Evolutionary conservation across 2,113 vertebrate species (phyloP), one percentile per base, ranked within the genome.

Genomic region (Etheostoma spectabile): DNA sequence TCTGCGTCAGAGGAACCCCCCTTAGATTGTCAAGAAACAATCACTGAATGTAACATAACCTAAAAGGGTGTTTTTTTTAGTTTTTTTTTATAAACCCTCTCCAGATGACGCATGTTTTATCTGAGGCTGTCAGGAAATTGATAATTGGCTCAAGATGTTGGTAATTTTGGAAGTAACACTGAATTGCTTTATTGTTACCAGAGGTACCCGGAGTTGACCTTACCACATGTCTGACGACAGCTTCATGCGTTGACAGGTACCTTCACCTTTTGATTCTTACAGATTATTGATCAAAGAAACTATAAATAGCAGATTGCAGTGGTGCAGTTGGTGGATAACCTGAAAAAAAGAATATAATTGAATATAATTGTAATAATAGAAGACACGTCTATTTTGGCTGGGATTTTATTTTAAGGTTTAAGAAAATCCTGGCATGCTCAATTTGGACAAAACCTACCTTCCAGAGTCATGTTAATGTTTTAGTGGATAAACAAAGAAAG

Each of bases 131-230:
- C 86, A 84, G 86, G 79, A 86, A 85, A 80, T n/a, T 73, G 71
- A 60, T 86, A 88, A 92, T 88, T 86, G 84, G 73, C 75, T 83
- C 86, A 87, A 65, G 82, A 90, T 90, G 88, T 84, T 52, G 38
- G 84, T 86, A 84, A 90, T 91, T 84, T 75, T 30, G 87, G 69
- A 83, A 60, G 68, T 35, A 22, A 57, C 56, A 63, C 70, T 82
- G 64, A 87, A 80, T 77, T 75, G 66, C 73, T 78, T 80, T 80
- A 87, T 88, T 88, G 80, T 88, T 88, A 69, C 63, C 84, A 85
- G 86, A 82, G 69, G 73, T 75, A 45, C 84, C 63, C 7, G 0
- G 62, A 74, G 57, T 49, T 13, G 64, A 78, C 55, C 19, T 74
- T 3, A 63, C 52, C 74, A 80, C 79, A 61, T 62, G 82, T 76